Evolutionary conservation across 2,888 invertebrate species (phyloP).

Genomic region (Sepiola atlantica): DNA sequence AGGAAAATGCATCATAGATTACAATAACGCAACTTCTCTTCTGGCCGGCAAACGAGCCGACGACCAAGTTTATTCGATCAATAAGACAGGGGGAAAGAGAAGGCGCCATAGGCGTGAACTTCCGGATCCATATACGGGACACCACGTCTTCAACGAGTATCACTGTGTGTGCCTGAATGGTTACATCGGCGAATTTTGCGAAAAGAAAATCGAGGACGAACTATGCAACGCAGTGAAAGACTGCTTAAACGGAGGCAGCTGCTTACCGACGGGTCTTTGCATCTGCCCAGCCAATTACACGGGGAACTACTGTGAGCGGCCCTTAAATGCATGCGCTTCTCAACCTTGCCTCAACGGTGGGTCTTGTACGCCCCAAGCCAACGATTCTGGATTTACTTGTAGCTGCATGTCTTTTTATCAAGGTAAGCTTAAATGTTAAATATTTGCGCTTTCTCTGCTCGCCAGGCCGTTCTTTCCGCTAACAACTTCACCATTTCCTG

Average conservation of each 20-base stretch:
- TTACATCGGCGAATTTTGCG: conserved; percentile 55
- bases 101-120: not conserved
- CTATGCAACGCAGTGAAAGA: not conserved
- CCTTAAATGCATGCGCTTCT: conserved; percentile 43
- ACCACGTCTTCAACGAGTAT: conserved; percentile 53
- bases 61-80: not conserved
- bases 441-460: not conserved
- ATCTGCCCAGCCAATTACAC: conserved; percentile 41
- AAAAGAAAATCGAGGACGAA: not conserved
- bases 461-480: not conserved
- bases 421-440: not conserved
- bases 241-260: not conserved
- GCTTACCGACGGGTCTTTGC: not conserved
- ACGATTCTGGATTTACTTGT: conserved; percentile 10
- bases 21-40: conserved; percentile 38
- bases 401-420: conserved; percentile 33
- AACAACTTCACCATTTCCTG: not conserved
- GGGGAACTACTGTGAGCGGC: conserved; percentile 45
- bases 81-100: not conserved
- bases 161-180: conserved; percentile 55
- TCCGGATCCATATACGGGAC: not conserved
- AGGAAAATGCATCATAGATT: conserved; percentile 49
- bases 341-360: conserved; percentile 45
- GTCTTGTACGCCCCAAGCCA: not conserved
- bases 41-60: not conserved